Evolutionary conservation across 37 sponge, comb jelly and placozoan genomes (phyloP).

Genomic region (Spongia lamella): DNA sequence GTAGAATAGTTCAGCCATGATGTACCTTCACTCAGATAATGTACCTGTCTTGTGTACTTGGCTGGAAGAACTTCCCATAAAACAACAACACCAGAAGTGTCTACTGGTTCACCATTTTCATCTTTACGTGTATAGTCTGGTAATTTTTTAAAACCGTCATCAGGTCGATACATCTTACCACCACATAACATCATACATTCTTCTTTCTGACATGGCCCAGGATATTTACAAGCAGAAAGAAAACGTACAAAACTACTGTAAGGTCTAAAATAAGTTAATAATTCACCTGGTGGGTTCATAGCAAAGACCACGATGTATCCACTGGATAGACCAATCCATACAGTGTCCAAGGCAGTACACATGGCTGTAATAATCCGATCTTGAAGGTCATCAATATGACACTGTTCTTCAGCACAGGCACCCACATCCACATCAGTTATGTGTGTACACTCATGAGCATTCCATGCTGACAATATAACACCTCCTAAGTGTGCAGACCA

Average conservation of each 20-base stretch:
- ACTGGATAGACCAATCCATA: background rate
- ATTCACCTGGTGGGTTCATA: no score
- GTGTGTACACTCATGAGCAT: background rate
- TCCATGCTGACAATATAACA: background rate
- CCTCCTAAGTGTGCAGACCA: background rate
- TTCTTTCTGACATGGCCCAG: conserved; percentile 12
- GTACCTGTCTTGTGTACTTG: background rate
- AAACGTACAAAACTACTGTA: no score
- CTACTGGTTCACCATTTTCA: no score
- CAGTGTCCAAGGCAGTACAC: conserved; percentile 11
- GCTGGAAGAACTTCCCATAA: conserved; percentile 5
- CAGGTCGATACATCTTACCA: conserved; percentile 20
- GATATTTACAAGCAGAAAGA: no score
- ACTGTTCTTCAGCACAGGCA: background rate
- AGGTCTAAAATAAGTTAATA: no score
- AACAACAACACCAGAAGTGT: background rate
- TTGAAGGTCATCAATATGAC: background rate
- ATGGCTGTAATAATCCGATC: background rate
- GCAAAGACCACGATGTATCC: conserved; percentile 4
- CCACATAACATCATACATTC: conserved; percentile 29
- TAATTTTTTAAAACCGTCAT: no score
- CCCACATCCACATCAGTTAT: background rate
- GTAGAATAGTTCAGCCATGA: background rate
- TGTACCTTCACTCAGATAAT: background rate
- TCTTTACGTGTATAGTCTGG: no score